Evolutionary conservation across 2,888 invertebrate genomes (phyloP).

Genomic region (Himalopsyche japonica): DNA sequence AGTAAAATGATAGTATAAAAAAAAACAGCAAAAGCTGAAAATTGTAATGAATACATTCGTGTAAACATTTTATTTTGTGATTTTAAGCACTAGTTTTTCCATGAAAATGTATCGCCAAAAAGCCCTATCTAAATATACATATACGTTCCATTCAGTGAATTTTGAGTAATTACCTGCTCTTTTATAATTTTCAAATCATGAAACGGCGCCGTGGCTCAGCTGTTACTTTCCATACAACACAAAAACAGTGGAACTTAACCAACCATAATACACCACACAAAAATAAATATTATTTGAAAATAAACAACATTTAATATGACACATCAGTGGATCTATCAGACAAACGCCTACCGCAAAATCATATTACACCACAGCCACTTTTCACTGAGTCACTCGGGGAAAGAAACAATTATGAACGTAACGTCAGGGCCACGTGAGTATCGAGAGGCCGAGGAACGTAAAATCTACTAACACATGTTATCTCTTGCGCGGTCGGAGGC

Average conservation of each 20-base stretch:
- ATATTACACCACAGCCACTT: constrained; percentile 6
- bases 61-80: background rate
- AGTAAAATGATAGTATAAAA: too few species aligned
- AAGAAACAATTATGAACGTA: constrained; percentile 15
- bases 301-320: too few species aligned
- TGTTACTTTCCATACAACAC: background rate
- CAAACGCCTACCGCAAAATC: background rate
- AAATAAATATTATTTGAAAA: background rate
- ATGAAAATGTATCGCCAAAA: background rate
- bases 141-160: background rate
- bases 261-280: background rate
- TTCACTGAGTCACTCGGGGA: constrained; percentile 15
- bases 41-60: background rate
- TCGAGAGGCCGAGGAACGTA: background rate
- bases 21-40: too few species aligned
- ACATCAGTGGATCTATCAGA: constrained; percentile 11
- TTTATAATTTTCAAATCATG: background rate
- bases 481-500: constrained; percentile 21
- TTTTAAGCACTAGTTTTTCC: background rate
- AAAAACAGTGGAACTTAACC: background rate
- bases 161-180: background rate
- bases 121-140: background rate
- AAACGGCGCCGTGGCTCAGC: background rate
- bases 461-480: background rate
- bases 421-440: constrained; percentile 20